Percentiles rank a stretch among this genome's conserved stretches.
phyloP scores from a whole-genome alignment of 2,888 invertebrate species.

The Tubulanus polymorphus region DNA sequence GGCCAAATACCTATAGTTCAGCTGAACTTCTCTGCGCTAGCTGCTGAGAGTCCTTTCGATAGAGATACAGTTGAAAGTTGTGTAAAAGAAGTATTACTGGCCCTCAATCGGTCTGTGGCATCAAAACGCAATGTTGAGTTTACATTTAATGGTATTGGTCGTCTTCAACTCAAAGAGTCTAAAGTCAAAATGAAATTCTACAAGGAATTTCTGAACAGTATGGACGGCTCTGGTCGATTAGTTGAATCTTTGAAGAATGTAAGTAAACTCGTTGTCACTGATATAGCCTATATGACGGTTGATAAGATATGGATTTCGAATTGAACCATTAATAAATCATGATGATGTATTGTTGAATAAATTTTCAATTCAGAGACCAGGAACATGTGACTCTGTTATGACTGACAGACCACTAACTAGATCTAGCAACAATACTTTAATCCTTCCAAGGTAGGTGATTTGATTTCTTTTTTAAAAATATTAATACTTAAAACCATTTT shows the following conservation, averaged over 20 bases:
- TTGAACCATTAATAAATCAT: neutral
- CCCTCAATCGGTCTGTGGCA: constrained; percentile 41
- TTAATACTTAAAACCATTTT: neutral
- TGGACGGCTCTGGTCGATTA: constrained; percentile 49
- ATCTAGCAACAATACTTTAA: constrained; percentile 37
- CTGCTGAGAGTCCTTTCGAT: constrained; percentile 49
- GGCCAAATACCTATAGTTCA: constrained; percentile 50
- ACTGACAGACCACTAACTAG: constrained; percentile 42
- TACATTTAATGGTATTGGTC: constrained; percentile 47
- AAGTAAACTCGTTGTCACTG: constrained; percentile 22
- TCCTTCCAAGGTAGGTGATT: constrained; percentile 45
- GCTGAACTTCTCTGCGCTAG: constrained; percentile 48
- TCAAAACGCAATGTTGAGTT: constrained; percentile 48
- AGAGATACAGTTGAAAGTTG: constrained; percentile 51
- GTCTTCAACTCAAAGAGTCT: constrained; percentile 44
- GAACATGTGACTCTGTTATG: constrained; percentile 52
- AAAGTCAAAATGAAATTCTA: constrained; percentile 53
- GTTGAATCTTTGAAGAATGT: constrained; percentile 51
- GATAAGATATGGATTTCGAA: neutral
- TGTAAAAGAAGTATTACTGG: constrained; percentile 47
- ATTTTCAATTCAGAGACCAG: constrained; percentile 43
- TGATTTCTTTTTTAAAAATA: neutral
- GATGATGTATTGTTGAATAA: too few relatives aligned
- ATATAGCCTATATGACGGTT: neutral
- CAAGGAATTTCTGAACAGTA: constrained; percentile 50